phyloP scores from a whole-genome alignment of 2,113 vertebrate genomes.

The Gavia stellata region DNA sequence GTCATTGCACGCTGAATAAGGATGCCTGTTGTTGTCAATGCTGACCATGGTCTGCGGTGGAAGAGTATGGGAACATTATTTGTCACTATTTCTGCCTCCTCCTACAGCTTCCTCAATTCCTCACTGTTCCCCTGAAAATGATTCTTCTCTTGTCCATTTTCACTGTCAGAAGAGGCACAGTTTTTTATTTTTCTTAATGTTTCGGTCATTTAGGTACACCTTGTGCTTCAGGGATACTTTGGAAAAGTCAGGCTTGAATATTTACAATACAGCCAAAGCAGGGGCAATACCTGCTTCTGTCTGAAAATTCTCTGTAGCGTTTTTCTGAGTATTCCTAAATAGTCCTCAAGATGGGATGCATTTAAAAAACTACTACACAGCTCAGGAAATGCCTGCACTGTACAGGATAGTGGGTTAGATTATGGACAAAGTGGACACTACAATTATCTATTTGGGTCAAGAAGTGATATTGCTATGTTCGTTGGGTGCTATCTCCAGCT shows the following conservation, averaged over 20 bases:
- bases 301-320: not conserved
- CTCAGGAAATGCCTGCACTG: not conserved
- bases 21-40: not conserved
- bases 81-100: not conserved
- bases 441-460: not conserved
- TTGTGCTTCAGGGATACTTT: not conserved
- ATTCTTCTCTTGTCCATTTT: not conserved
- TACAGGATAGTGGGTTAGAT: accelerated
- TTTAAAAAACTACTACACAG: not conserved
- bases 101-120: not conserved
- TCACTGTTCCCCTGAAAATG: not conserved
- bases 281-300: not conserved
- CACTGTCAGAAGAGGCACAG: not conserved
- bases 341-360: not conserved
- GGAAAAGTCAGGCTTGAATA: not conserved
- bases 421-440: not conserved
- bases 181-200: not conserved
- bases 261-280: not conserved
- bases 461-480: not conserved
- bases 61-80: not conserved
- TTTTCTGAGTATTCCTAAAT: not conserved
- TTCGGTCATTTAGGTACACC: not conserved
- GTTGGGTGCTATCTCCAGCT: not conserved
- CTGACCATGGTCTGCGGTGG: not conserved
- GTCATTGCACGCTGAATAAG: not conserved